Evolutionary conservation across 2,797 vertebrate genomes (phyloP).

Genomic region (Thripadectes ignobilis): DNA sequence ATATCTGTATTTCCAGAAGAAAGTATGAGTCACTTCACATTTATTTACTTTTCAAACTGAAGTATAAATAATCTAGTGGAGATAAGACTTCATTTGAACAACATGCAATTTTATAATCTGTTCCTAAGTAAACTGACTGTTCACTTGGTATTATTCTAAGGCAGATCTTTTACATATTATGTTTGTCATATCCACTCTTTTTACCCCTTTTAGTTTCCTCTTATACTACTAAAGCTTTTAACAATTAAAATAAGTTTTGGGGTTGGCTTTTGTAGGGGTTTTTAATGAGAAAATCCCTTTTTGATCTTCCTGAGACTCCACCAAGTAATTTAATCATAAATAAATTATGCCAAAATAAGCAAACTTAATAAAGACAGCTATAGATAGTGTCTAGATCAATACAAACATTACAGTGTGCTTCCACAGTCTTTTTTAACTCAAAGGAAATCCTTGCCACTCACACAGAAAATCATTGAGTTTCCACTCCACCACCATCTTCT

Average conservation of each 20-base stretch:
- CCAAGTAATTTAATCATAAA: constrained; percentile 26
- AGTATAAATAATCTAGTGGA: constrained; percentile 48
- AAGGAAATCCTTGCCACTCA: neutral
- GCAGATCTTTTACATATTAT: neutral
- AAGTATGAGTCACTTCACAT: neutral
- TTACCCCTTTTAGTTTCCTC: neutral
- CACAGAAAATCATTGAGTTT: neutral
- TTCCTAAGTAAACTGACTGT: constrained; percentile 10
- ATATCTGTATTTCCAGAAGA: neutral
- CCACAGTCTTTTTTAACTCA: constrained; percentile 27
- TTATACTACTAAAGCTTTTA: neutral
- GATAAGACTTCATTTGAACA: constrained; percentile 12
- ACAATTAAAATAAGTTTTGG: neutral
- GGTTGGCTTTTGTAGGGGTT: neutral
- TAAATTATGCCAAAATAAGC: constrained; percentile 59
- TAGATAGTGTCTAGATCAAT: constrained; percentile 61
- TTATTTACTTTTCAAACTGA: constrained; percentile 52
- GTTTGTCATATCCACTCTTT: neutral
- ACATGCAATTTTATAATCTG: constrained; percentile 39
- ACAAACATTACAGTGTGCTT: constrained; percentile 31
- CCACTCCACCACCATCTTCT: neutral
- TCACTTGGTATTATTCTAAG: neutral
- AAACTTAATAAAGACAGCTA: constrained; percentile 60
- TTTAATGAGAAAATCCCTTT: constrained; percentile 11
- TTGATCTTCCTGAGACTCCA: constrained; percentile 28